phyloP scores from a whole-genome alignment of 2,797 vertebrate genomes.

The Varecia variegata region DNA sequence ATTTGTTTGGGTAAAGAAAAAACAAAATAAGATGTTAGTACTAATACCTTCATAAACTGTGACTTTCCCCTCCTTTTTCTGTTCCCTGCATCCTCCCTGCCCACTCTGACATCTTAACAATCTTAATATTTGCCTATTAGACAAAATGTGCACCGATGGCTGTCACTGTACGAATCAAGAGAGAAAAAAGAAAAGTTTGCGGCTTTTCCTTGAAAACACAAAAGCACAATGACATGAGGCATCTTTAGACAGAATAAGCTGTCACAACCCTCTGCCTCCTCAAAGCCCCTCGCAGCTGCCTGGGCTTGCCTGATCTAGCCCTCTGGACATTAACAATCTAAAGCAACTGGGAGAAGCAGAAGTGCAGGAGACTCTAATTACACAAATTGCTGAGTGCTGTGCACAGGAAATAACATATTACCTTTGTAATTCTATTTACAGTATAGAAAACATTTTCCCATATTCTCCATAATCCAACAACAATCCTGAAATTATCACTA shows the following conservation, averaged over 20 bases:
- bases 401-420: neutral
- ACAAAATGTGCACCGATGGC: accelerated
- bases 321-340: neutral
- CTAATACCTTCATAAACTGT: neutral
- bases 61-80: neutral
- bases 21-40: neutral
- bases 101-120: neutral
- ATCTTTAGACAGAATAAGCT: neutral
- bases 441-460: neutral
- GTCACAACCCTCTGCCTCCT: neutral
- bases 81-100: neutral
- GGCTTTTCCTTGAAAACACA: neutral
- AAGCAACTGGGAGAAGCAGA: neutral
- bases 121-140: neutral
- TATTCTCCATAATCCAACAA: neutral
- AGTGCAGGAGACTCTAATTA: neutral
- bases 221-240: neutral
- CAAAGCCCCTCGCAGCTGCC: neutral
- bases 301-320: neutral
- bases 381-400: neutral
- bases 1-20: neutral
- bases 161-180: neutral
- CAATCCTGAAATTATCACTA: neutral
- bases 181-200: neutral
- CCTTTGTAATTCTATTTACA: neutral